These are phyloP conservation scores for Drosophila kohkoa DNA, from an alignment of 1,140 invertebrate genomes.

Conservation along the genomic window DNA sequence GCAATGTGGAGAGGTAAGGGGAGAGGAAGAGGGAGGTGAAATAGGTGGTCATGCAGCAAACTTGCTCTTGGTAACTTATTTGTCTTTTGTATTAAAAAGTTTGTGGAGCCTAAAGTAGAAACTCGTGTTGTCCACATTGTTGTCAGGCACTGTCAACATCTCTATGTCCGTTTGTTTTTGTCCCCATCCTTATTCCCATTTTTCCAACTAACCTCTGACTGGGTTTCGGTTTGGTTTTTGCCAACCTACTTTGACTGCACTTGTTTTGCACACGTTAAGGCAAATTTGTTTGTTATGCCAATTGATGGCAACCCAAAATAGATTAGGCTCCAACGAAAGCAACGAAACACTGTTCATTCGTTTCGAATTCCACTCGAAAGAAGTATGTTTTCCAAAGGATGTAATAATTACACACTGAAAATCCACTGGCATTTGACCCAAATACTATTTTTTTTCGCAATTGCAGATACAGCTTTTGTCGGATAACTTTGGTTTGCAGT, in stretches of 20 bases:
- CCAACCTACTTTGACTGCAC: slow-evolving; percentile 29
- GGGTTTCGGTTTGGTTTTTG: slow-evolving; percentile 4
- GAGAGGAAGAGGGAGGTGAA: no score
- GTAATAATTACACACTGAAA: slow-evolving; percentile 29
- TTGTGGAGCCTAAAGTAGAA: slow-evolving; percentile 73
- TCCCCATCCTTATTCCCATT: no score
- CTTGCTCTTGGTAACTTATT: slow-evolving; percentile 47
- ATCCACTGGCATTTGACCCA: slow-evolving; percentile 8
- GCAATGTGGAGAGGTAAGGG: no score
- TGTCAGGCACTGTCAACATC: slow-evolving; percentile 60
- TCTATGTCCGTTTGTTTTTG: slow-evolving; percentile 18
- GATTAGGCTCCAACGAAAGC: slow-evolving; percentile 7
- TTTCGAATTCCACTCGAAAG: background rate
- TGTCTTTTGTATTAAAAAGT: slow-evolving; percentile 69
- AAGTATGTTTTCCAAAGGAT: slow-evolving; percentile 1
- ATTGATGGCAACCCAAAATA: slow-evolving; percentile 37
- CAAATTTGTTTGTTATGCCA: slow-evolving; percentile 54
- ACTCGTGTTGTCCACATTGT: slow-evolving; percentile 66
- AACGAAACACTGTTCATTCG: slow-evolving; percentile 1
- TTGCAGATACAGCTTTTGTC: slow-evolving; percentile 86
- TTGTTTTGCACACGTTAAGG: slow-evolving; percentile 45
- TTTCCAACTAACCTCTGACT: background rate
- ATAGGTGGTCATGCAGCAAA: slow-evolving; percentile 38
- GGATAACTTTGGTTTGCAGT: slow-evolving; percentile 88
- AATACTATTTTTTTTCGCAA: slow-evolving; percentile 16